These are phyloP conservation scores for Condylostylus longicornis DNA, from an alignment of 1,140 invertebrate species.

Conservation along the genomic window DNA sequence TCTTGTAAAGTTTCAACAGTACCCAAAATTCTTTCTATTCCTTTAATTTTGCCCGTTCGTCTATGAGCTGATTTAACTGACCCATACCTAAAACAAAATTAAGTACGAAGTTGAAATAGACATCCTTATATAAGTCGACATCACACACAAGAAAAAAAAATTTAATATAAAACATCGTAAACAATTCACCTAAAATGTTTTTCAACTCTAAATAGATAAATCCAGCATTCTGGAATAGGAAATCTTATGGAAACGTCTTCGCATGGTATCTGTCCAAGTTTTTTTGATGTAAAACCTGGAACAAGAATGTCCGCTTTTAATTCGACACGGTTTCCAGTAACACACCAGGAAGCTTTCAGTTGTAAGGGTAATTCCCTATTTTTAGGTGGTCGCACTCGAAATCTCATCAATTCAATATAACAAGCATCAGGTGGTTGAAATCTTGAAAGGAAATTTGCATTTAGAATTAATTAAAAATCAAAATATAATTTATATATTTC, in stretches of 20 bases:
- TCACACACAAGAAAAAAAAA: not conserved
- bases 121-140: constrained; percentile 1
- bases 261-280: constrained; percentile 88
- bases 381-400: constrained; percentile 86
- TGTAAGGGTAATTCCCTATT: constrained; percentile 95
- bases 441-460: constrained; percentile 35
- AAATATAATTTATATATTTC: constrained; percentile 1
- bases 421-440: constrained; percentile 98
- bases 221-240: constrained; percentile 98
- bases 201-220: constrained; percentile 96
- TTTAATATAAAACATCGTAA: not conserved
- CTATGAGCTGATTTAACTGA: constrained; percentile 89
- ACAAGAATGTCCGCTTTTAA: constrained; percentile 87
- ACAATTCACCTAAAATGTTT: constrained; percentile 78
- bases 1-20: constrained; percentile 80
- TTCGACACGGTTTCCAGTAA: constrained; percentile 80
- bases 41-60: constrained; percentile 83
- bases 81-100: constrained; percentile 45
- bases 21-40: constrained; percentile 85
- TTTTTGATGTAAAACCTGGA: constrained; percentile 88
- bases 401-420: constrained; percentile 93
- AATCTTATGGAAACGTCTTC: constrained; percentile 95
- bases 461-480: not conserved
- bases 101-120: too few species aligned
- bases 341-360: constrained; percentile 73